Percentiles rank a stretch among this genome's conserved stretches.
Evolutionary conservation across 2,113 vertebrate species (phyloP).

Genomic region (Fregata magnificens): DNA sequence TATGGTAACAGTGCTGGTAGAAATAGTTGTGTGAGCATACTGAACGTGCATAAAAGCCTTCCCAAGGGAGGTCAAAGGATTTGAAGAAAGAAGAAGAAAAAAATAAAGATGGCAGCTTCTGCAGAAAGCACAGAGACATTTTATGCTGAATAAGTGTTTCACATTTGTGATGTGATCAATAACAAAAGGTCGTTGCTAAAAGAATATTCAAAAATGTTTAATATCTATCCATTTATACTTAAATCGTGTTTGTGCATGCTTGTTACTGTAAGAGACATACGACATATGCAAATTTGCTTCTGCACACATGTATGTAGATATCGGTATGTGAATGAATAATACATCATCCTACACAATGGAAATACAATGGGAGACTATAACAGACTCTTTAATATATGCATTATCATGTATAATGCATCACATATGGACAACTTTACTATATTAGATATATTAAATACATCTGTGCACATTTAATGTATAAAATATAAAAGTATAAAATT

Average conservation of each 20-base stretch:
- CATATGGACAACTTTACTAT: background rate
- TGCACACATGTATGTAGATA: background rate
- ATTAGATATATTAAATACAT: background rate
- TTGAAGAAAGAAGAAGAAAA: conserved; percentile 27
- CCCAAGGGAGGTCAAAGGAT: conserved; percentile 75
- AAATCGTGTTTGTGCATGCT: background rate
- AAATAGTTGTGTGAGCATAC: conserved; percentile 75
- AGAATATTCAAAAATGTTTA: background rate
- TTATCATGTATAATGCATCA: background rate
- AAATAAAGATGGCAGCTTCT: conserved; percentile 29
- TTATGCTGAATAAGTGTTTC: conserved; percentile 71
- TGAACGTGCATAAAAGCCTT: conserved; percentile 75
- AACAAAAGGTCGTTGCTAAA: background rate
- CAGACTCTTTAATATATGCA: background rate
- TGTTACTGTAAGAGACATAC: background rate
- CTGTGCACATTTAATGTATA: background rate
- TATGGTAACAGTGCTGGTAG: conserved; percentile 77
- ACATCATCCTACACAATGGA: background rate
- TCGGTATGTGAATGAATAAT: background rate
- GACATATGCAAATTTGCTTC: background rate
- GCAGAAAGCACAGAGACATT: background rate
- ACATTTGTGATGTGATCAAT: background rate
- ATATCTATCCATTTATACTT: background rate
- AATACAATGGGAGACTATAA: background rate
- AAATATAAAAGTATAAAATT: background rate